A percentile compares a stretch with the other conserved stretches of the same genome.
Conservation (phyloP, 2,797 vertebrate species). For the Eptatretus atami region DNA sequence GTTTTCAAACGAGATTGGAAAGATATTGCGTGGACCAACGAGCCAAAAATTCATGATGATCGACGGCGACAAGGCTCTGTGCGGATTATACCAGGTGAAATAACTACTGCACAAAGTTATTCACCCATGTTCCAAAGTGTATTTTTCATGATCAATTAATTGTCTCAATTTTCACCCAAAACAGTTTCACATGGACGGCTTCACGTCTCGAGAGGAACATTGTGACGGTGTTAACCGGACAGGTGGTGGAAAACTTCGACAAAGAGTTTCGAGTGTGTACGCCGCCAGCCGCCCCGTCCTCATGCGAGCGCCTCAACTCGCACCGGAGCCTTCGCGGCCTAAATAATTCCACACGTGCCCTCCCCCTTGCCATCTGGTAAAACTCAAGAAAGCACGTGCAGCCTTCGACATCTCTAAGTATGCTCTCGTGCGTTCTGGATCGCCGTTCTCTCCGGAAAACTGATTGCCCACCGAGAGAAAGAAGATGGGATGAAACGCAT, state of each 20-base stretch:
- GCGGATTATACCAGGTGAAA: conserved; percentile 68
- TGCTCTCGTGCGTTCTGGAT: too few relatives aligned
- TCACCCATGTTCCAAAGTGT: too few relatives aligned
- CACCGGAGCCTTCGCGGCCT: conserved; percentile 11
- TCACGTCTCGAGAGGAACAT: conserved; percentile 1
- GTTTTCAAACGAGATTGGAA: conserved; percentile 42
- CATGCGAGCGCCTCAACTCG: conserved; percentile 42
- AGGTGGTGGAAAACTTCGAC: conserved; percentile 5
- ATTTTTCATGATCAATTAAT: background rate
- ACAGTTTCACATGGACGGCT: conserved; percentile 2
- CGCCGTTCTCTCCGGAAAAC: too few relatives aligned
- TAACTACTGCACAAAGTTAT: background rate
- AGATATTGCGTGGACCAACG: conserved; percentile 36
- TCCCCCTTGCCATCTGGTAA: too few relatives aligned
- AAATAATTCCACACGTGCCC: conserved; percentile 4
- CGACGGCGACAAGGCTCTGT: conserved; percentile 57
- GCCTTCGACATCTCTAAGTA: too few relatives aligned
- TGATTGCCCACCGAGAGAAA: too few relatives aligned
- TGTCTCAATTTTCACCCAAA: background rate
- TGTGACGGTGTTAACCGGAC: background rate
- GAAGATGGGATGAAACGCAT: too few relatives aligned
- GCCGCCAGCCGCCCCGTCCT: conserved; percentile 34
- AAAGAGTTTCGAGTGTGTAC: conserved; percentile 3
- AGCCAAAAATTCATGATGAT: conserved; percentile 87
- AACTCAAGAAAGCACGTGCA: too few relatives aligned